These are phyloP conservation scores for Raphicerus campestris DNA, from an alignment of 2,113 vertebrate species.

Conservation along the genomic window DNA sequence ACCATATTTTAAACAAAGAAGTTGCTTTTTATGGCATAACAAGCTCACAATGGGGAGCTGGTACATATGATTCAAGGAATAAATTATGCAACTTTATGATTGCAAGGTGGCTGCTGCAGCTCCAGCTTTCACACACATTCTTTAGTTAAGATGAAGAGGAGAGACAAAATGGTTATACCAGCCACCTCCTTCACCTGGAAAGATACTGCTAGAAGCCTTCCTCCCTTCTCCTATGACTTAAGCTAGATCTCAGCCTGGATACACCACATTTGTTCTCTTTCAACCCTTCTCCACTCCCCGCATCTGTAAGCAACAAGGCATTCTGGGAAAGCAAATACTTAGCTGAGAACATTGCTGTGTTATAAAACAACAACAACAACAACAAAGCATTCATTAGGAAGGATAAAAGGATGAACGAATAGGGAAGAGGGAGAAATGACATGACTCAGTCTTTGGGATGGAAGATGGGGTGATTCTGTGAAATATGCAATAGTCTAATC, in stretches of 20 bases:
- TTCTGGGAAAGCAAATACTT: background rate
- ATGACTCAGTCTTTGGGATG: background rate
- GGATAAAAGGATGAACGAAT: background rate
- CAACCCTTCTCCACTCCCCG: fast-evolving
- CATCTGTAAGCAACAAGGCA: background rate
- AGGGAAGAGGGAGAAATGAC: no score
- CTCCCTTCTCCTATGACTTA: background rate
- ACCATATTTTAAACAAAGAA: background rate
- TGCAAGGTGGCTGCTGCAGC: background rate
- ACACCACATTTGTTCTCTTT: background rate
- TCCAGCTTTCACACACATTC: background rate
- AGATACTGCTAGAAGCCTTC: background rate
- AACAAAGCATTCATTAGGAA: background rate
- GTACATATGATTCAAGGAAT: background rate
- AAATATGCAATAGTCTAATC: background rate
- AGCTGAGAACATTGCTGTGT: background rate
- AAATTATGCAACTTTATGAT: background rate
- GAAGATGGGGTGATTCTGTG: background rate
- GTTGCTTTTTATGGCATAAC: background rate
- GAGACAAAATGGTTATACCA: background rate
- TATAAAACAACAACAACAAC: background rate
- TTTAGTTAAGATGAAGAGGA: background rate
- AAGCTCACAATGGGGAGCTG: background rate
- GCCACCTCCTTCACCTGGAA: background rate
- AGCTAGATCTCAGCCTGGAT: background rate